Evolutionary conservation across 1,140 invertebrate species (phyloP), one percentile per base, ranked within the genome.

Genomic region (Lanistes nyassanus): DNA sequence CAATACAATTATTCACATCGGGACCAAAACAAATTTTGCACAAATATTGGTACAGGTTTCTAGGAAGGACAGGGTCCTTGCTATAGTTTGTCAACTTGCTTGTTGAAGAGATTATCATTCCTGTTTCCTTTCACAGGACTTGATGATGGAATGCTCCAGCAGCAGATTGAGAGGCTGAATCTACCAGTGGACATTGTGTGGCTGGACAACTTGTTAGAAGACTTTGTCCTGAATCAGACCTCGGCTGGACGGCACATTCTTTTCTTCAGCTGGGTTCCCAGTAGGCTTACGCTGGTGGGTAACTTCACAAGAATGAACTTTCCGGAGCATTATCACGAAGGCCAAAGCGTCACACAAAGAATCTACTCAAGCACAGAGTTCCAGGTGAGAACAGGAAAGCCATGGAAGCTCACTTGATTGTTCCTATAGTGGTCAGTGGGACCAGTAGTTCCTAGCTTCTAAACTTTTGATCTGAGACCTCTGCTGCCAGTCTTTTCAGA

Each of bases 221-320:
- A 62, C 6, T 88, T 84, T 11, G 86, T 92, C 0, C 88, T 91
- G 0, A 83, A 90, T 39, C 82, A 80, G 58, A 77, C 79, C 5
- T 34, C 77, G 21, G 60, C 74, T 19, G 81, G 79, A 36, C 88
- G 89, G 42, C 92, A 91, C 29, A 82, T 94, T 55, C 83, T 94
- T 4, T 91, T 95, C 62, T 90, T 95, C 60, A 91, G 92, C 80
- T 94, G 93, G 91, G 91, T 90, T 3, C 94, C 94, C 0, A 93
- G 92, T 69, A 88, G 89, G n/a, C 82, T 94, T 7, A 89, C 89
- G 0, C 79, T 84, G 0, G 74, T 80, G 23, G 81, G 83, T n/a
- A 42, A 89, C 60, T 89, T 87, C 73, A 88, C 86, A 21, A 86
- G 86, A 56, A 82, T 89, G 88, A 93, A 53, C 82, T 92, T 88